A percentile compares a stretch with the other conserved stretches of the same genome.
phyloP scores from a whole-genome alignment of 2,888 invertebrate species.

The Mesochorus sp. region DNA sequence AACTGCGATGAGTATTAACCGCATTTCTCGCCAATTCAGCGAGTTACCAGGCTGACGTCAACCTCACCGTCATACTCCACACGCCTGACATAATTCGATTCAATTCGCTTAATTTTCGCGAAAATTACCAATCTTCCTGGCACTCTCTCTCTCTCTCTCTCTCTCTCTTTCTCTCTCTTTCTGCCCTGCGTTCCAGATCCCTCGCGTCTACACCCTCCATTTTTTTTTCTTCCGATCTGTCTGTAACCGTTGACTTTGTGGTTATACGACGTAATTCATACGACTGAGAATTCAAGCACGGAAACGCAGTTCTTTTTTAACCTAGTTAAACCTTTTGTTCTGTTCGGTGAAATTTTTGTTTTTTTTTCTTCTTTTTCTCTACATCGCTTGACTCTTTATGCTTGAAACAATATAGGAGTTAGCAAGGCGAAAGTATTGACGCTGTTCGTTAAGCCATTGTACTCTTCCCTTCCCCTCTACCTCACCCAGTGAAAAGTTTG shows the following conservation, averaged over 20 bases:
- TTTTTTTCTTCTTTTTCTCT: too few relatives aligned
- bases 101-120: slow-evolving; percentile 79
- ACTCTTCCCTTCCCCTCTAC: too few relatives aligned
- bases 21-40: slow-evolving; percentile 80
- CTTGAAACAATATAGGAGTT: too few relatives aligned
- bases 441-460: too few relatives aligned
- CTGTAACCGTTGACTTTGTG: neutral
- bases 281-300: too few relatives aligned
- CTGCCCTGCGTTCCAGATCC: neutral
- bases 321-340: too few relatives aligned
- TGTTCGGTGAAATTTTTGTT: too few relatives aligned
- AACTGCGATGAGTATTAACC: slow-evolving; percentile 62
- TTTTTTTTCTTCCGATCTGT: slow-evolving; percentile 9
- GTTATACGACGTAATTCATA: slow-evolving; percentile 7
- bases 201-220: slow-evolving; percentile 9
- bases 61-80: slow-evolving; percentile 60
- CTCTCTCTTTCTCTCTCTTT: slow-evolving; percentile 52
- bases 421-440: too few relatives aligned
- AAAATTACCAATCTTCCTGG: slow-evolving; percentile 79
- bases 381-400: too few relatives aligned
- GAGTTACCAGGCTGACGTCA: slow-evolving; percentile 79
- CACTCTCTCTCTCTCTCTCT: too few relatives aligned
- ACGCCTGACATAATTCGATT: slow-evolving; percentile 79
- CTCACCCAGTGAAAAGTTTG: too few relatives aligned
- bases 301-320: too few relatives aligned